phyloP scores from a whole-genome alignment of 2,888 invertebrate genomes.

The Linnaemya tessellans region DNA sequence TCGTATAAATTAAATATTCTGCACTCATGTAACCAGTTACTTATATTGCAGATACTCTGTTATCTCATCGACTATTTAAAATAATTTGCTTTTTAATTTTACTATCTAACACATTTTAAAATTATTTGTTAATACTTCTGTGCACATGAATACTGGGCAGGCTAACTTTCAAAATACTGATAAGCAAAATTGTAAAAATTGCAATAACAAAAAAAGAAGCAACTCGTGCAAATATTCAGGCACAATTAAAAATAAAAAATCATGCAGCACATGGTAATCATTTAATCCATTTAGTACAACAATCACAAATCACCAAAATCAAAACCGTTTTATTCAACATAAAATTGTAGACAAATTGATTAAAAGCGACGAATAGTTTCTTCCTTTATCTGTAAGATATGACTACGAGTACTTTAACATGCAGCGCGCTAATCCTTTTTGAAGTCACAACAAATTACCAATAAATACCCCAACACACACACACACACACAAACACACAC shows the following conservation, averaged over 20 bases:
- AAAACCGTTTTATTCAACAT: slow-evolving; percentile 8
- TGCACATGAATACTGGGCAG: background rate
- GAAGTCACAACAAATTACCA: slow-evolving; percentile 67
- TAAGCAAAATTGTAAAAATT: background rate
- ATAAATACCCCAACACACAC: slow-evolving; percentile 18
- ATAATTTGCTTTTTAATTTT: background rate
- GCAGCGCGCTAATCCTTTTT: slow-evolving; percentile 61
- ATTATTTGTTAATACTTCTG: background rate
- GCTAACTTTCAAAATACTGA: too few species aligned
- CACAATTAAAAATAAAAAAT: background rate
- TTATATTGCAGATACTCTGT: background rate
- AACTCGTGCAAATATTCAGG: background rate
- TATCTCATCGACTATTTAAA: background rate
- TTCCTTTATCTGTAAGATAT: slow-evolving; percentile 38
- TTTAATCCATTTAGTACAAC: background rate
- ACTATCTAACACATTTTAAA: background rate
- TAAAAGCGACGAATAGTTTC: background rate
- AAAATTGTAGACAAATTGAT: slow-evolving; percentile 28
- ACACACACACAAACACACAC: too few species aligned
- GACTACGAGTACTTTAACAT: background rate
- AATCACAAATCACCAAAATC: slow-evolving; percentile 13
- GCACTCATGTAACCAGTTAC: background rate
- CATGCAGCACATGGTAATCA: background rate
- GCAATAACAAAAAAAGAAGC: background rate
- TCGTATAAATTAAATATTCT: background rate